These are phyloP conservation scores for Nemopilema nomurai DNA, from an alignment of 30 jellyfish, hydroid and myxozoan species.

Conservation along the genomic window DNA sequence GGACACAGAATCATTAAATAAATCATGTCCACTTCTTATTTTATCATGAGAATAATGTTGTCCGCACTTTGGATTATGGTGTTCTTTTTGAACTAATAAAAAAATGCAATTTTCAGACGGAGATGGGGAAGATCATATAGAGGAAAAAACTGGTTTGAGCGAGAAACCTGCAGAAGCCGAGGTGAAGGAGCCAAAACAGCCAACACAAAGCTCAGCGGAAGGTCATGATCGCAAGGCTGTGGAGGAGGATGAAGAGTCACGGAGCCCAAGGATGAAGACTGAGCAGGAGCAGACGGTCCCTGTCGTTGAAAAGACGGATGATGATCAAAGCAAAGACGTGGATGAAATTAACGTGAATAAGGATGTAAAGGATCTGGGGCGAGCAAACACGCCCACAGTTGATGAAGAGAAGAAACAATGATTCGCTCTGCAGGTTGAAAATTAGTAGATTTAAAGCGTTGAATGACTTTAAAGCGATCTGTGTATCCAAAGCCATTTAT, in stretches of 20 bases:
- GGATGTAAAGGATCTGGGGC: background rate
- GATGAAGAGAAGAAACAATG: background rate
- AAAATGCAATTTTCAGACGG: too few relatives aligned
- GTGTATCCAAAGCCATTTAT: too few relatives aligned
- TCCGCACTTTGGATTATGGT: too few relatives aligned
- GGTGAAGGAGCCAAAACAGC: background rate
- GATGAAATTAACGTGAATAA: background rate
- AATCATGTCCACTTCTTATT: too few relatives aligned
- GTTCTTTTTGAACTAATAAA: too few relatives aligned
- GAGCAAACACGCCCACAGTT: background rate
- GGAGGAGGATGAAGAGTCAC: background rate
- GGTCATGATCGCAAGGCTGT: background rate
- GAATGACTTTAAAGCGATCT: too few relatives aligned
- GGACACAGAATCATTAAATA: too few relatives aligned
- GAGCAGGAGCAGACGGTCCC: background rate
- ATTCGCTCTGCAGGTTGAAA: too few relatives aligned
- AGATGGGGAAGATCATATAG: too few relatives aligned
- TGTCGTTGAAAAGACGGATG: background rate
- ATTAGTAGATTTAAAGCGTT: background rate
- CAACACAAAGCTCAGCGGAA: background rate
- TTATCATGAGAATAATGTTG: too few relatives aligned
- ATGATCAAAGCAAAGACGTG: background rate
- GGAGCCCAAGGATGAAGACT: background rate
- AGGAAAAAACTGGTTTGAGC: too few relatives aligned
- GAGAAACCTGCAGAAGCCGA: too few relatives aligned